Evolutionary conservation across 2,888 invertebrate species (phyloP), one percentile per base, ranked within the genome.

Genomic region (Tetanocera ferruginea): DNA sequence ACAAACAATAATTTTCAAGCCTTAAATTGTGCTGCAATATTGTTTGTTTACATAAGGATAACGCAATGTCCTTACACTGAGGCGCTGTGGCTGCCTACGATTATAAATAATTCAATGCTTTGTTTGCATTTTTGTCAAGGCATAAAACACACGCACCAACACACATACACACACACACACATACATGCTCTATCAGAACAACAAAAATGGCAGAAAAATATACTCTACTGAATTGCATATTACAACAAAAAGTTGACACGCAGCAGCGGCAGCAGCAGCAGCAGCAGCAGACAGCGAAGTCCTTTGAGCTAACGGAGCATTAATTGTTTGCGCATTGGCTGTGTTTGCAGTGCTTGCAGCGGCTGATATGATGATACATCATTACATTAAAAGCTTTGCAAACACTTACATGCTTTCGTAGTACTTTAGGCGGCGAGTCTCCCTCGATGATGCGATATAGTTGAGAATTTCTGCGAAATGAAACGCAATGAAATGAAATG

Each of bases 301-400:
- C 69, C 69, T 69, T 69, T 69, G 69, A 51, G 69, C 25, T 51
- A 69, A 69, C 69, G 49, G 51, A n/a, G 34, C 9, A 34, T 23
- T 69, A 69, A 69, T 69, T 69, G 69, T 69, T 69, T 69, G 69
- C 69, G 49, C 69, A 25, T 51, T 34, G 73, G 73, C 62, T 75
- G 67, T 67, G 67, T 55, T 51, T 31, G 51, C 64, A 43, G 28
- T 74, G 74, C 51, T 75, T 75, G 67, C 75, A 74, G 67, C 67
- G 55, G 77, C 72, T 76, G 76, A 79, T 81, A 84, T 84, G 83
- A 83, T 84, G 83, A 86, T 86, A 83, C 83, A 84, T 86, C 85
- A 86, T 86, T 87, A 85, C 83, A 85, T 84, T 86, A 85, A 87
- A 85, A 87, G 86, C 87, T 85, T 84, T 82, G 85, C 82, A 86